phyloP scores from a whole-genome alignment of 2,797 vertebrate genomes.

The Gymnoscopelus braueri region DNA sequence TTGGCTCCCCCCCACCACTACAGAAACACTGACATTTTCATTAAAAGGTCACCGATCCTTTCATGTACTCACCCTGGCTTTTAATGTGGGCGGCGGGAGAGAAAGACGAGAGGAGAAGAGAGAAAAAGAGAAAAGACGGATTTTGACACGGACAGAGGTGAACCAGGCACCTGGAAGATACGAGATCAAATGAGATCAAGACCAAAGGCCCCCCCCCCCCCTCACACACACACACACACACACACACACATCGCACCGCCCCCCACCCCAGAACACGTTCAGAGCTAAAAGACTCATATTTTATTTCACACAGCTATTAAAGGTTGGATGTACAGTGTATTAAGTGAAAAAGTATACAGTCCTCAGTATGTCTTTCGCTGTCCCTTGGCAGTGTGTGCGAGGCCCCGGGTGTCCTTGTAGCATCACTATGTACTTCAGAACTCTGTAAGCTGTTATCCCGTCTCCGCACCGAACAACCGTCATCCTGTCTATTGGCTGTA shows the following conservation, averaged over 20 bases:
- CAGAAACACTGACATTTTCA: slow-evolving; percentile 84
- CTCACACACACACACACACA: no score
- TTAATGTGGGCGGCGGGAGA: slow-evolving; percentile 86
- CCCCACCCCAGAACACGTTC: slow-evolving; percentile 64
- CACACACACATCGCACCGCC: background rate
- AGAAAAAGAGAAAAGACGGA: slow-evolving; percentile 71
- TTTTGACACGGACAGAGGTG: slow-evolving; percentile 56
- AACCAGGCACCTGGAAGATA: slow-evolving; percentile 60
- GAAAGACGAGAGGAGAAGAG: slow-evolving; percentile 83
- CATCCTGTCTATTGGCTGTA: slow-evolving; percentile 10
- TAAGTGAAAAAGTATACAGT: slow-evolving; percentile 22
- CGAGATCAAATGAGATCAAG: slow-evolving; percentile 81
- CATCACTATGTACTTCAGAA: background rate
- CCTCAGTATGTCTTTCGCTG: slow-evolving; percentile 16
- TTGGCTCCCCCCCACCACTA: slow-evolving; percentile 51
- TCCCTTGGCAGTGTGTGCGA: slow-evolving; percentile 6
- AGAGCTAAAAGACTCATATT: slow-evolving; percentile 49
- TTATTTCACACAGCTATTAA: slow-evolving; percentile 61
- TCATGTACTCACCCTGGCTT: slow-evolving; percentile 85
- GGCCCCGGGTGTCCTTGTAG: slow-evolving; percentile 23
- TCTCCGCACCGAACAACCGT: background rate
- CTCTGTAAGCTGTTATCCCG: background rate
- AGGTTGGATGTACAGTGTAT: slow-evolving; percentile 46
- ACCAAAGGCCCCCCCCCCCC: slow-evolving; percentile 49
- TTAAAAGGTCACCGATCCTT: slow-evolving; percentile 85